These are phyloP conservation scores for Cacoxenus indagator DNA, from an alignment of 2,888 invertebrate species.

Conservation along the genomic window DNA sequence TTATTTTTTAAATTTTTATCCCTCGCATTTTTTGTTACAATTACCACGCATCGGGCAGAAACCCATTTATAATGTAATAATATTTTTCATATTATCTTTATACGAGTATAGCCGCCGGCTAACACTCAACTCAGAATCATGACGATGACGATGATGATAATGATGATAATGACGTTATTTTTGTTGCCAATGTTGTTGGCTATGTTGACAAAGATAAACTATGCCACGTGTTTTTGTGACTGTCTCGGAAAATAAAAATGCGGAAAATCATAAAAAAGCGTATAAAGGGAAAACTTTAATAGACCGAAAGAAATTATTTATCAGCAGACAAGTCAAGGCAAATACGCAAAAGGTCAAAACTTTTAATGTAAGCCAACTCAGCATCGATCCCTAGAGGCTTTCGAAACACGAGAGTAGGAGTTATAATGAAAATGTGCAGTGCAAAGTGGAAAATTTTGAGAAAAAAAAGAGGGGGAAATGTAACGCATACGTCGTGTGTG, in stretches of 20 bases:
- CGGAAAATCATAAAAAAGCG: neutral
- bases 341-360: neutral
- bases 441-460: neutral
- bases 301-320: neutral
- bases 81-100: neutral
- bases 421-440: neutral
- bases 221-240: neutral
- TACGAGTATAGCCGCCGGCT: no score
- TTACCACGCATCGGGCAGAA: neutral
- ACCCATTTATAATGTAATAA: neutral
- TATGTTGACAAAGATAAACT: neutral
- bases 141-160: neutral
- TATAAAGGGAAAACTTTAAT: neutral
- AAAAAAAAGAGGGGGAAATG: neutral
- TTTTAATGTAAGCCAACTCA: neutral
- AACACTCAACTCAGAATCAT: neutral
- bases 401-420: no score
- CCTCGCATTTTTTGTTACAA: neutral
- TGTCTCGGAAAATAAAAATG: neutral
- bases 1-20: no score
- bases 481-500: neutral
- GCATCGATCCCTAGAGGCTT: neutral
- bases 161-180: neutral
- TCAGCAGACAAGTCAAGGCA: neutral
- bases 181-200: neutral